Evolutionary conservation across 2,797 vertebrate species (phyloP), one percentile per base, ranked within the genome.

Genomic region (Chelon labrosus): DNA sequence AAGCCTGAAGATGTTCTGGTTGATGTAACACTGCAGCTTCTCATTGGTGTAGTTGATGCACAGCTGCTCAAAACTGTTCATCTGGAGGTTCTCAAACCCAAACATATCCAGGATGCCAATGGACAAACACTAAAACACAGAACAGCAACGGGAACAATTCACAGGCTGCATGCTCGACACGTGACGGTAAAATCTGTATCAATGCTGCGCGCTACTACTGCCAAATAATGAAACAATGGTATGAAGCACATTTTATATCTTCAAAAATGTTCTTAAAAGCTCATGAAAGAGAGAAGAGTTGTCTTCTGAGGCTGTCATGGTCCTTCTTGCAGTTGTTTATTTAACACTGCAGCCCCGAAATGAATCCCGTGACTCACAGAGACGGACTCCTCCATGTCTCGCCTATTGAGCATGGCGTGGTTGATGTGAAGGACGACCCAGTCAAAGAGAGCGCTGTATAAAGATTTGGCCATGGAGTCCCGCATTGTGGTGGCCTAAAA

Each of bases 351-450:
- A 49, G 1, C n/a, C 9, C 10, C n/a, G 5, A 12, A 44, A 6
- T 37, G 12, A 41, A 59, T 41, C 3, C 39, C 10, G n/a, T 1
- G 27, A 89, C 95, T 94, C 87, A 99, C 98, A 38, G 94, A 92
- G 55, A 98, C 93, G 0, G 97, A 95, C 60, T 97, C 97, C 69
- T 97, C 96, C 94, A 98, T 92, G 88, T 99, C 98, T 71, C 95
- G 96, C 85, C 95, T 96, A 73, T 98, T 99, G 65, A 99, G 95
- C 51, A 98, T 93, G 0, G 98, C 96, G 0, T 98, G 98, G 90
- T 99, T 99, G 87, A 99, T 97, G 59, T 97, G 93, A 65, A 99
- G 93, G 71, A 98, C 91, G 7, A 99, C 97, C 98, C 98, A 99
- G 50, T 99, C 98, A 53, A 99, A 99, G 66, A 99, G 92, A 19